A percentile compares a stretch with the other conserved stretches of the same genome.
These are phyloP conservation scores for Geococcyx californianus DNA, from an alignment of 2,113 vertebrate genomes.

Conservation along the genomic window DNA sequence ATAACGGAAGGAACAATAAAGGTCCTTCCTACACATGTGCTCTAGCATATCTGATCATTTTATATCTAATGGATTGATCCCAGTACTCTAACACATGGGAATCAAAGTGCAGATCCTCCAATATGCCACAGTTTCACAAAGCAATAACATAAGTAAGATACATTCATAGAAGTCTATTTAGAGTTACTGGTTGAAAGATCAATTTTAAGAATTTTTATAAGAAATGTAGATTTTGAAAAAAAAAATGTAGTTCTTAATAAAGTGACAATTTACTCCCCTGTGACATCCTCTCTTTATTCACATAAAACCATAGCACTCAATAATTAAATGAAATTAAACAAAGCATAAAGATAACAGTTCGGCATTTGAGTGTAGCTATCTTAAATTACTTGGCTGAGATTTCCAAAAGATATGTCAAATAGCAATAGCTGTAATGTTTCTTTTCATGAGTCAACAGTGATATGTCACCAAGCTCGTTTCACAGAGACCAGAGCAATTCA, in stretches of 20 bases:
- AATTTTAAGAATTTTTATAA: neutral
- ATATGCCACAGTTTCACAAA: neutral
- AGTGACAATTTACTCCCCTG: neutral
- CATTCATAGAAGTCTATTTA: neutral
- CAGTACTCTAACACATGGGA: neutral
- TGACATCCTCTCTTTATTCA: neutral
- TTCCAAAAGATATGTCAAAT: neutral
- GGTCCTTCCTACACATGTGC: neutral
- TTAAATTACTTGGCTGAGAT: neutral
- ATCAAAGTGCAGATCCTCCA: neutral
- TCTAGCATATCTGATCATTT: neutral
- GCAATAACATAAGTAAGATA: fast-evolving
- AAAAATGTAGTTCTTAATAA: neutral
- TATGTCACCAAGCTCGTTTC: neutral
- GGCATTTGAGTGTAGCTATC: neutral
- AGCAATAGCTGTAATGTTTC: neutral
- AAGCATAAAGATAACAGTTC: neutral
- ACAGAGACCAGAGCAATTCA: neutral
- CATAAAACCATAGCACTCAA: neutral
- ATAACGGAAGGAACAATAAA: neutral
- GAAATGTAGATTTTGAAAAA: neutral
- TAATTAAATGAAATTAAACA: neutral
- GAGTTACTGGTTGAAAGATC: neutral
- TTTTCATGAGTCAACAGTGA: neutral
- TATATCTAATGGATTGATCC: neutral